Conservation (phyloP, 2,113 vertebrate genomes). For the Noctilio leporinus region DNA sequence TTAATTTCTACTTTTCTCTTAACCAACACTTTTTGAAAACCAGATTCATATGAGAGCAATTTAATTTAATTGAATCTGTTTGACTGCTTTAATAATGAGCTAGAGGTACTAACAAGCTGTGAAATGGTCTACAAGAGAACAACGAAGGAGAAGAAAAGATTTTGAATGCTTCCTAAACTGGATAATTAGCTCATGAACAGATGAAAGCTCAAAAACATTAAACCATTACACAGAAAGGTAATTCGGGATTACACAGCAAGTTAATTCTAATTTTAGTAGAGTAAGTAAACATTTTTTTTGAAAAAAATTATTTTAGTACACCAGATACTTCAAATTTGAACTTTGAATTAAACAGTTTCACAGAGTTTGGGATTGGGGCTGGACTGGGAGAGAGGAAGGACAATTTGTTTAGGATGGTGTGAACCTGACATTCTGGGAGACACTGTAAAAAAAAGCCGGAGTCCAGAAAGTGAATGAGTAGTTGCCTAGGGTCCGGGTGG, state of each 20-base stretch:
- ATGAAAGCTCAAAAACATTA: not conserved
- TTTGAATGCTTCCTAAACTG: not conserved
- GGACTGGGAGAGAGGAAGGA: not conserved
- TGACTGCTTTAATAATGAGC: not conserved
- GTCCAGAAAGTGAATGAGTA: not conserved
- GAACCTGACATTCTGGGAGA: not conserved
- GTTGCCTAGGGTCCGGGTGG: not conserved
- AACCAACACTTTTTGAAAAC: not conserved
- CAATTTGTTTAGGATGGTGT: not conserved
- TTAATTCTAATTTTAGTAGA: not conserved
- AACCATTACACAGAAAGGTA: not conserved
- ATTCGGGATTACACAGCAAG: not conserved
- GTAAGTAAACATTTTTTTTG: not conserved
- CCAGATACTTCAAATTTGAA: not conserved
- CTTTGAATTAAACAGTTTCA: slow-evolving; percentile 18
- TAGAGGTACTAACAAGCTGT: not conserved
- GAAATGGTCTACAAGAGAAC: not conserved
- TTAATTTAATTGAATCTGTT: not conserved
- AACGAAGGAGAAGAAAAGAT: not conserved
- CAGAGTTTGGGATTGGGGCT: not conserved
- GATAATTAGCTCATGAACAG: not conserved
- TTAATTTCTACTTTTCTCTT: not conserved
- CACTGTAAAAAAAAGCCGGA: not conserved
- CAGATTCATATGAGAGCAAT: not conserved
- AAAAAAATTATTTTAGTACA: not conserved